These are phyloP conservation scores for Triops longicaudatus DNA, from an alignment of 1,140 invertebrate species.

Conservation along the genomic window DNA sequence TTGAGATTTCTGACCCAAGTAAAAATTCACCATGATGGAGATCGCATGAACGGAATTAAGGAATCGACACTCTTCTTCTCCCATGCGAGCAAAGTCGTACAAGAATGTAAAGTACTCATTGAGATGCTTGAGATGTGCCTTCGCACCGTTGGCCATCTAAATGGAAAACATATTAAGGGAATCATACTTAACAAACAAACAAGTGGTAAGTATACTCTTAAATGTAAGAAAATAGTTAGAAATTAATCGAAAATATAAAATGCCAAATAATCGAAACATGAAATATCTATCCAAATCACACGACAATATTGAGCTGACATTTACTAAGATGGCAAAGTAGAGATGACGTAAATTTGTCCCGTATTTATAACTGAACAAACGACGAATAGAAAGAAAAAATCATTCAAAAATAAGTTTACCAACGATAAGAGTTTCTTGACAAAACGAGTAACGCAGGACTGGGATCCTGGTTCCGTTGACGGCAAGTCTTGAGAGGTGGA, in stretches of 20 bases:
- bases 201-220: too few relatives aligned
- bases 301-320: too few relatives aligned
- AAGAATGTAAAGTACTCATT: slow-evolving; percentile 87
- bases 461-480: slow-evolving; percentile 58
- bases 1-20: slow-evolving; percentile 67
- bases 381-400: not conserved
- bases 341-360: too few relatives aligned
- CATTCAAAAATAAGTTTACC: slow-evolving; percentile 44
- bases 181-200: not conserved
- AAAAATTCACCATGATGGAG: slow-evolving; percentile 81
- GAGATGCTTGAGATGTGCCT: slow-evolving; percentile 73
- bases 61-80: slow-evolving; percentile 82
- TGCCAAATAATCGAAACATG: too few relatives aligned
- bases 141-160: slow-evolving; percentile 76
- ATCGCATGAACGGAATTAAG: slow-evolving; percentile 77
- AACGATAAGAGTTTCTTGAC: slow-evolving; percentile 79
- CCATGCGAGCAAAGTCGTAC: slow-evolving; percentile 89
- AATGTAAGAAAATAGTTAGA: slow-evolving; percentile 19
- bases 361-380: too few relatives aligned
- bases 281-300: too few relatives aligned
- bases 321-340: too few relatives aligned
- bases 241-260: too few relatives aligned
- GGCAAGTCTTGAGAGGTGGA: slow-evolving; percentile 46
- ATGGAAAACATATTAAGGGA: slow-evolving; percentile 8
- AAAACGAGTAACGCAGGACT: slow-evolving; percentile 84